Base-by-base conservation (phyloP, 2,888 invertebrate genomes). In the Aphidoletes aphidimyza region DNA sequence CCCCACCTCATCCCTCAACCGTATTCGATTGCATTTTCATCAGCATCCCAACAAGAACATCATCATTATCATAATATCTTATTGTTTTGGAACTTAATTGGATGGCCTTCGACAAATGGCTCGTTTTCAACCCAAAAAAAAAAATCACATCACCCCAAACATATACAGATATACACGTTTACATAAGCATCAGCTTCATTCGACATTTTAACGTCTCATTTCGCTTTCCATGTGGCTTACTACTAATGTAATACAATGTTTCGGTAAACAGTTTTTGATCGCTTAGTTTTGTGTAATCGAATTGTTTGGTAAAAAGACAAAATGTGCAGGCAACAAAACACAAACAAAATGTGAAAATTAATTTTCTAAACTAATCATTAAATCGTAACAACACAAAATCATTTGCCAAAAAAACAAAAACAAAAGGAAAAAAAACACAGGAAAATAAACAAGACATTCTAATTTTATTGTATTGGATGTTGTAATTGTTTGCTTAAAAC, bases 301-400 rank as follows among this genome's bases (percentile, higher is more conserved):
- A 19, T 47, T 47, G 47, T 47, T 47, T 17, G 47, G 17, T 14
- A 47, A 2, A 47, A 14, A 17, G 19, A 2, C 47, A 17, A 47
- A 47, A 47, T 47, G 9, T 3, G 47, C 3, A 17, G 47, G 47
- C 49, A 49, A 49, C 49, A 49, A 14, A 42, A 19, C 42, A 49
- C 3, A 8, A 49, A 19, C n/a, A 26, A 54, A 8, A 54, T 5
- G 54, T 54, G 54, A 54, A 69, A 6, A 69, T 69, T 69, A 69
- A 69, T 69, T n/a, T 69, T 69, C 69, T 30, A 69, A 30, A 69
- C 69, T 69, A 69, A 69, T 69, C n/a, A 30, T 69, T n/a, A n/a
- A 69, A 69, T 69, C 17, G 69, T 69, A 30, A 69, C 34, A 69
- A 69, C 34, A 69, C 0, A 69, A 30, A 69, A 30, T n/a, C n/a